Base-by-base conservation (phyloP, 2,888 invertebrate species). In the Pycnomerus fuliginosus region DNA sequence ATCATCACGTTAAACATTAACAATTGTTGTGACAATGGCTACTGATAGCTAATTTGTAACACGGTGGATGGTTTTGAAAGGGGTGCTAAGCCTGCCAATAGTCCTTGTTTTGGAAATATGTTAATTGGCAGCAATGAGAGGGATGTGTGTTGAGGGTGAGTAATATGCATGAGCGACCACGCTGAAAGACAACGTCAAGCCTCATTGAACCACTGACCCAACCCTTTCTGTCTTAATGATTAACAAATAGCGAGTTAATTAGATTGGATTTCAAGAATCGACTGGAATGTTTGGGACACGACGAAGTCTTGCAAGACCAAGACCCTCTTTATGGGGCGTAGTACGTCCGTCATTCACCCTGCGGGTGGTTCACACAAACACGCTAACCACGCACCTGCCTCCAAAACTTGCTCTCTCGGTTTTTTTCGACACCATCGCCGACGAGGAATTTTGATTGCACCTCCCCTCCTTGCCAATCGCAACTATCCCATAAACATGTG, bases 301-400 rank as follows among this genome's bases (percentile, higher is more conserved):
- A n/a, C n/a, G n/a, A n/a, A n/a, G n/a, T n/a, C n/a, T n/a, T n/a
- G n/a, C n/a, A n/a, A n/a, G n/a, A n/a, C n/a, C 47, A 27, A 48
- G 51, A 53, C 52, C 55, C 55, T 54, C 50, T 56, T 56, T 54
- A 56, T 49, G 53, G 56, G 60, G 57, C 56, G 56, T 57, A 58
- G 55, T 54, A 48, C 48, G 53, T 56, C 56, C 60, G 60, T 60
- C 58, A 58, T 55, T 58, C 55, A 58, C 60, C 60, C 60, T 33
- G 55, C 60, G 60, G 60, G 60, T 58, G 60, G 60, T 53, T 58
- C 57, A 55, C 56, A 57, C 50, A 56, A 51, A 60, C 58, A 57
- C 53, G 58, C 54, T 52, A 55, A 48, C 58, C 55, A 55, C 53
- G 53, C 59, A 60, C 60, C 60, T 58, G 59, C 60, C 55, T 58